A percentile compares a stretch with the other conserved stretches of the same genome.
These are phyloP conservation scores for Elmis aenea DNA, from an alignment of 2,888 invertebrate species.

Conservation along the genomic window DNA sequence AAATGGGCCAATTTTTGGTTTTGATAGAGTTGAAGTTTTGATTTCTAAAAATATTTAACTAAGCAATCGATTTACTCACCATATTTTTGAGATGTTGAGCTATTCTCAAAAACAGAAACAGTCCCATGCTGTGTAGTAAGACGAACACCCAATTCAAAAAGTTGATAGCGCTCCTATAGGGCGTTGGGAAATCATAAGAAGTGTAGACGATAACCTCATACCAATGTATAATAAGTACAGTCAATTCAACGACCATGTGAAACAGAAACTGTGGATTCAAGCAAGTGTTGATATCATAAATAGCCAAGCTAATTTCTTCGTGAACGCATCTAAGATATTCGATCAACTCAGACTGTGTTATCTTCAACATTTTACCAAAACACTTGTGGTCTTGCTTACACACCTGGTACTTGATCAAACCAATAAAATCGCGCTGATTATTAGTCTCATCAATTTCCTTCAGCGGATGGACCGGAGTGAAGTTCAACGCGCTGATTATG, in stretches of 20 bases:
- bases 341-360: conserved; percentile 32
- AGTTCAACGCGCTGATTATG: conserved; percentile 35
- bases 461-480: conserved; percentile 38
- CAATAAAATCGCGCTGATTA: conserved; percentile 36
- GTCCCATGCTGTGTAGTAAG: conserved; percentile 36
- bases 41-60: too few species aligned
- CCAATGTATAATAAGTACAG: conserved; percentile 40
- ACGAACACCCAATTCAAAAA: conserved; percentile 40
- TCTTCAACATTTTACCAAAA: conserved; percentile 22
- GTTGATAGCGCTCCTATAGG: conserved; percentile 35
- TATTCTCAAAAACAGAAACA: conserved; percentile 39
- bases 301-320: conserved; percentile 39
- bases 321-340: conserved; percentile 41
- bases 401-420: conserved; percentile 32
- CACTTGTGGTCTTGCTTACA: conserved; percentile 36
- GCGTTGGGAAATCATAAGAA: conserved; percentile 34
- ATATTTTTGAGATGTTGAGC: conserved; percentile 41
- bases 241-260: conserved; percentile 39
- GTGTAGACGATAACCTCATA: conserved; percentile 43
- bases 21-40: too few species aligned
- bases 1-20: too few species aligned
- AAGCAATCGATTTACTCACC: too few species aligned
- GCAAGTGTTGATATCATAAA: conserved; percentile 37
- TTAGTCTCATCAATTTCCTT: conserved; percentile 36
- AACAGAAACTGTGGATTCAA: conserved; percentile 40